phyloP scores from a whole-genome alignment of 2,113 vertebrate species.

The Rhodinocichla rosea region DNA sequence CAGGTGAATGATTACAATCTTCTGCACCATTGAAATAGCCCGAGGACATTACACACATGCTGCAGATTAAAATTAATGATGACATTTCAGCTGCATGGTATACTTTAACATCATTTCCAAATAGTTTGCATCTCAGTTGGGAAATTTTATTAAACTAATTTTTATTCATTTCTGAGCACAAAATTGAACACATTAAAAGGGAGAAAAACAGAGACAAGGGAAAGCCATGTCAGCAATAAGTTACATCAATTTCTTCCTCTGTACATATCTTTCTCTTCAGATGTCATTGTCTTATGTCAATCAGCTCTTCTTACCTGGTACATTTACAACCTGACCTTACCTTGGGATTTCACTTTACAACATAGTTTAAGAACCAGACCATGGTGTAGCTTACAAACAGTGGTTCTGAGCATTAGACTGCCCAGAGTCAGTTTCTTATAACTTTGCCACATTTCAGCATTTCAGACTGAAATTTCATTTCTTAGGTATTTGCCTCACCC shows the following conservation, averaged over 20 bases:
- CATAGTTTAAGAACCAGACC: background rate
- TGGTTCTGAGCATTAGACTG: background rate
- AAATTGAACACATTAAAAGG: background rate
- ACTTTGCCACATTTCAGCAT: background rate
- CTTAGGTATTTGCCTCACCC: background rate
- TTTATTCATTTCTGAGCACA: background rate
- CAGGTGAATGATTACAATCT: constrained; percentile 56
- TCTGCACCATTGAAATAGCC: constrained; percentile 14
- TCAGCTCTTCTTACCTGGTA: background rate
- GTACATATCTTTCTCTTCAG: background rate
- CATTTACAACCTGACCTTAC: background rate
- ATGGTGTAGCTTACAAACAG: background rate
- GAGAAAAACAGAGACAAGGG: background rate
- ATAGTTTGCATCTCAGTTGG: background rate
- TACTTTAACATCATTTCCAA: background rate
- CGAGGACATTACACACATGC: background rate
- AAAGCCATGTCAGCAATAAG: background rate
- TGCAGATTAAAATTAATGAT: constrained; percentile 29
- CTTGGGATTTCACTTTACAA: background rate
- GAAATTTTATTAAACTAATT: constrained; percentile 32
- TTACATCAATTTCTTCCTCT: background rate
- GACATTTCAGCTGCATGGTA: constrained; percentile 11
- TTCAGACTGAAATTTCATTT: background rate
- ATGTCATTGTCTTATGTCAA: background rate
- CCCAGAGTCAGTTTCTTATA: background rate